Conservation (phyloP, 2,888 invertebrate genomes). For the Odontomyia ornata region DNA sequence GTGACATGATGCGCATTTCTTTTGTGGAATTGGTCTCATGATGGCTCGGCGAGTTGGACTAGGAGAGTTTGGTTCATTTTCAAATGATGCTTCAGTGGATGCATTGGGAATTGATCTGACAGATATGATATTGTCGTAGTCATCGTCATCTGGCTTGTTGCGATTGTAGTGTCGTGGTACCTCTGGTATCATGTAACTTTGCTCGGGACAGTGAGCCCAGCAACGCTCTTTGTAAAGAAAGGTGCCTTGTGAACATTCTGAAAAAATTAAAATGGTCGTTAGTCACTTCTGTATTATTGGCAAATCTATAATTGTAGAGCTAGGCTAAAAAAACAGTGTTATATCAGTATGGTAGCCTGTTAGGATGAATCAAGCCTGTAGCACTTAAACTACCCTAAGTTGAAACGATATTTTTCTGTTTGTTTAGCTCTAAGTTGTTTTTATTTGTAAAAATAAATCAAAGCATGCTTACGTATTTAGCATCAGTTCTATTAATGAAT, state of each 20-base stretch:
- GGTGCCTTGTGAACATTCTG: slow-evolving; percentile 59
- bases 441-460: too few species aligned
- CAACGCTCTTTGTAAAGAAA: slow-evolving; percentile 59
- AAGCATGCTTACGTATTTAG: too few species aligned
- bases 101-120: slow-evolving; percentile 22
- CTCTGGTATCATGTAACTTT: slow-evolving; percentile 54
- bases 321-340: too few species aligned
- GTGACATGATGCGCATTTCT: slow-evolving; percentile 58
- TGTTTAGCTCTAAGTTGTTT: too few species aligned
- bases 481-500: too few species aligned
- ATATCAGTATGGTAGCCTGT: too few species aligned
- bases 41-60: background rate
- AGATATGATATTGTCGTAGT: slow-evolving; percentile 30
- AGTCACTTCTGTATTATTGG: too few species aligned
- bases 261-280: too few species aligned
- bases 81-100: background rate
- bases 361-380: too few species aligned
- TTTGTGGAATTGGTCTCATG: slow-evolving; percentile 44
- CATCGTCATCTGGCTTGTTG: background rate
- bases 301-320: too few species aligned
- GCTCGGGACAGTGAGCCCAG: slow-evolving; percentile 59
- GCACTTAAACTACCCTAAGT: too few species aligned
- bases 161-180: slow-evolving; percentile 8
- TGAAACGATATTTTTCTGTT: too few species aligned
- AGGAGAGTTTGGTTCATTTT: slow-evolving; percentile 10